A percentile compares a stretch with the other conserved stretches of the same genome.
These are phyloP conservation scores for Callinectes sapidus DNA, from an alignment of 2,888 invertebrate species.

Conservation along the genomic window DNA sequence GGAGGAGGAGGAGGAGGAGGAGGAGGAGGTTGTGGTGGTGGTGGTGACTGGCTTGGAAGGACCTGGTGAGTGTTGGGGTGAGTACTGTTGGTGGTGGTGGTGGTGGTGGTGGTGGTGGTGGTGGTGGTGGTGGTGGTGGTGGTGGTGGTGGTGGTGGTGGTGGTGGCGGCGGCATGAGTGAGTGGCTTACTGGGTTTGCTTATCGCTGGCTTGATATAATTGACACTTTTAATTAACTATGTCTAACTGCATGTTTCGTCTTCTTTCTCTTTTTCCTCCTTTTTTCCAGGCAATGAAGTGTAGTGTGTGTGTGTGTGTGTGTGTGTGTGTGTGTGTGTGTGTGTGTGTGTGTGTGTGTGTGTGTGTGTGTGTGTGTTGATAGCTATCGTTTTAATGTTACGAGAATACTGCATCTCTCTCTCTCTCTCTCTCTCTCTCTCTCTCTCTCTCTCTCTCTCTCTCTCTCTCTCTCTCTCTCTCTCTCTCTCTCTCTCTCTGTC, in stretches of 20 bases:
- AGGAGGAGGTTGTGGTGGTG: neutral
- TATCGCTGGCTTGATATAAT: neutral
- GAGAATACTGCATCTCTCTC: neutral
- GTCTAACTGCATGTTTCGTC: too few relatives aligned
- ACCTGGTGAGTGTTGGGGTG: neutral
- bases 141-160: neutral
- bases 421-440: slow-evolving; percentile 10
- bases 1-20: neutral
- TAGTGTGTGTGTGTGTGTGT: too few relatives aligned
- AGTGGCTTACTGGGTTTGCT: neutral
- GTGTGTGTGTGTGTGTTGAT: too few relatives aligned
- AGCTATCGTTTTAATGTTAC: too few relatives aligned
- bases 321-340: too few relatives aligned
- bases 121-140: neutral
- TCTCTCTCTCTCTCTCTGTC: neutral
- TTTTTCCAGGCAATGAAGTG: too few relatives aligned
- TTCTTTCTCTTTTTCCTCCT: neutral
- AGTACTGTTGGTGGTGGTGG: neutral
- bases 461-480: neutral
- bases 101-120: neutral
- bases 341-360: too few relatives aligned
- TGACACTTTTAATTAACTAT: too few relatives aligned
- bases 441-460: too few relatives aligned
- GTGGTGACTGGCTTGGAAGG: neutral
- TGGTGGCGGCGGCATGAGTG: neutral